A percentile compares a stretch with the other conserved stretches of the same genome.
Conservation (phyloP, 2,888 invertebrate genomes). For the Idaea biselata region DNA sequence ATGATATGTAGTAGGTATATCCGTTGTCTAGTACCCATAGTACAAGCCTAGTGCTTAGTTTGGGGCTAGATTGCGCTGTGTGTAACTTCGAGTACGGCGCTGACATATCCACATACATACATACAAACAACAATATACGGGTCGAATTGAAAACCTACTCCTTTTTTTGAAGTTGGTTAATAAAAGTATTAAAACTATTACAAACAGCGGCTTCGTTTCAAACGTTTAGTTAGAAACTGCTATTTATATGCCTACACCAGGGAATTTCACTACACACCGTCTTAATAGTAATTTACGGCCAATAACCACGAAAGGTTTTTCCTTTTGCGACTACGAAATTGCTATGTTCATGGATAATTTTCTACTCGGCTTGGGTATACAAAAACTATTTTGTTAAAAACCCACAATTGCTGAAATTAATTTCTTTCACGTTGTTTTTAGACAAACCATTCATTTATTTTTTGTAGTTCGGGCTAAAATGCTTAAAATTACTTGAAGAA, state of each 20-base stretch:
- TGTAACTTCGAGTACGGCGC: too few relatives aligned
- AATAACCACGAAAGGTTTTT: conserved; percentile 12
- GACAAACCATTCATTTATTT: too few relatives aligned
- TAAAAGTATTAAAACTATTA: not conserved
- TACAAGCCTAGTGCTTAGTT: too few relatives aligned
- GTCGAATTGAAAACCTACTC: too few relatives aligned
- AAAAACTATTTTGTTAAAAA: not conserved
- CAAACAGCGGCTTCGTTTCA: not conserved
- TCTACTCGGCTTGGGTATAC: not conserved
- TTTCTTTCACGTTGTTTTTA: not conserved
- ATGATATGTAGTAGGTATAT: too few relatives aligned
- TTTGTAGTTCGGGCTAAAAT: too few relatives aligned
- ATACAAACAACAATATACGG: too few relatives aligned
- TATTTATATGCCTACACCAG: conserved; percentile 12
- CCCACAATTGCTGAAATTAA: not conserved
- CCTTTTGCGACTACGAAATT: conserved; percentile 6
- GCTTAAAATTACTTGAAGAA: too few relatives aligned
- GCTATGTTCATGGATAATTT: conserved; percentile 2
- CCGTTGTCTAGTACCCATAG: too few relatives aligned
- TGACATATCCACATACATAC: too few relatives aligned
- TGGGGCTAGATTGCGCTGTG: too few relatives aligned
- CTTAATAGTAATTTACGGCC: conserved; percentile 17
- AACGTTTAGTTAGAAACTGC: conserved; percentile 14
- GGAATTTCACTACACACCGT: conserved; percentile 10
- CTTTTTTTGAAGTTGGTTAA: not conserved